Base-by-base conservation (phyloP, 2,797 vertebrate genomes). In the Poeciliopsis paucimaculata region DNA sequence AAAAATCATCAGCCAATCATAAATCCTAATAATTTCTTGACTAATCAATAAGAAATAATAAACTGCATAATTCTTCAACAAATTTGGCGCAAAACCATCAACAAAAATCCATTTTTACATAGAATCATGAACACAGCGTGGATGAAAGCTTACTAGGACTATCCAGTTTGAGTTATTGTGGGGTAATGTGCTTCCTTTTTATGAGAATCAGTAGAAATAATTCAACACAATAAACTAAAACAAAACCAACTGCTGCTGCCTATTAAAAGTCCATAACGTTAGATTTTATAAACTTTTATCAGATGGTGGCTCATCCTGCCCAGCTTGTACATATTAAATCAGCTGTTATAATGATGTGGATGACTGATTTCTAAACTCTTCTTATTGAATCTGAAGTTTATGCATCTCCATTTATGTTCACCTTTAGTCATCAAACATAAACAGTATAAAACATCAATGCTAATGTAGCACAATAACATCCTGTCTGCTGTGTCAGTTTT, bases 381-480 rank as follows among this genome's bases (percentile, higher is more conserved):
- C 80, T 82, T 86, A 86, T 39, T 70, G 75, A 84, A 41, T 87
- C 82, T 82, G 73, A 77, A 85, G 41, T 77, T 80, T 49, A 86
- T 47, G 75, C 16, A 31, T 78, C 72, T 87, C 74, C 76, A 68
- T 90, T 83, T 77, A 72, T 66, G 78, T 84, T 84, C 75, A 78
- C 76, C 28, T 82, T 83, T 88, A 80, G 82, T 85, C 77, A 72
- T 86, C 86, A 85, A 71, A 77, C 77, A 87, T 84, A 78, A n/a
- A 74, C 47, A 78, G 90, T 90, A 82, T 26, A 90, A 90, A 85
- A 80, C 57, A 82, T 82, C 89, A 68, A 94, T 96, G 95, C 95
- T 96, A 96, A 96, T 94, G 93, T 96, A 95, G 96, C 95, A 96
- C 95, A 96, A 91, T 93, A 93, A 89, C 88, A 80, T 90, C 94